Evolutionary conservation across 2,888 invertebrate species (phyloP).

Genomic region (Amiota minor): DNA sequence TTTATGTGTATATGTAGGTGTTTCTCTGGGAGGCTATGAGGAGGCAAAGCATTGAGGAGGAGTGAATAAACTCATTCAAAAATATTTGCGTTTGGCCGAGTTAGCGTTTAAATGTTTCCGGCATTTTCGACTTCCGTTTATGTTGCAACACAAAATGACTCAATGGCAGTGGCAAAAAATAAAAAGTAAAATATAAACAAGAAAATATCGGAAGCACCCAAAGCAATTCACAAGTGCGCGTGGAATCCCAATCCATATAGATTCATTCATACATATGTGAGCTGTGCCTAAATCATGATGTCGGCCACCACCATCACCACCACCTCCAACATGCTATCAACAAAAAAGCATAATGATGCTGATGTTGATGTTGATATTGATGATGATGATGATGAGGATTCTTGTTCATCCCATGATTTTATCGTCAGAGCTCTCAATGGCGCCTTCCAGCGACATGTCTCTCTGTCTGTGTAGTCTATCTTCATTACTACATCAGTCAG

Average conservation of each 20-base stretch:
- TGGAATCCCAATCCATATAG: too few relatives aligned
- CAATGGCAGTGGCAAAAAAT: conserved; percentile 16
- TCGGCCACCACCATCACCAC: too few relatives aligned
- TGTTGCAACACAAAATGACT: conserved; percentile 16
- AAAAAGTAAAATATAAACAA: conserved; percentile 38
- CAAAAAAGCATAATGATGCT: neutral
- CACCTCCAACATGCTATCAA: neutral
- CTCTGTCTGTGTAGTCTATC: neutral
- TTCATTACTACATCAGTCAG: too few relatives aligned
- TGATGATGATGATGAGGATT: neutral
- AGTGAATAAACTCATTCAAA: conserved; percentile 52
- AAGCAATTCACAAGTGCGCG: too few relatives aligned
- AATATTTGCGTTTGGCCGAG: conserved; percentile 43
- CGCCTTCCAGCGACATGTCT: neutral
- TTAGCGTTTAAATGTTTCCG: conserved; percentile 43
- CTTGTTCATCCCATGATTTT: neutral
- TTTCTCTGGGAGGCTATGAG: neutral
- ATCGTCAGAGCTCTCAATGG: neutral
- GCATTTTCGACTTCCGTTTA: conserved; percentile 53
- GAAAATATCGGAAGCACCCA: too few relatives aligned
- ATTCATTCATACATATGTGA: too few relatives aligned
- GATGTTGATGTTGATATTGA: neutral
- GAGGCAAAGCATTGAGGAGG: too few relatives aligned
- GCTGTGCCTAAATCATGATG: too few relatives aligned
- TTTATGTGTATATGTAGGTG: neutral